Evolutionary conservation across 2,113 vertebrate genomes (phyloP).

Genomic region (Cottus gobio): DNA sequence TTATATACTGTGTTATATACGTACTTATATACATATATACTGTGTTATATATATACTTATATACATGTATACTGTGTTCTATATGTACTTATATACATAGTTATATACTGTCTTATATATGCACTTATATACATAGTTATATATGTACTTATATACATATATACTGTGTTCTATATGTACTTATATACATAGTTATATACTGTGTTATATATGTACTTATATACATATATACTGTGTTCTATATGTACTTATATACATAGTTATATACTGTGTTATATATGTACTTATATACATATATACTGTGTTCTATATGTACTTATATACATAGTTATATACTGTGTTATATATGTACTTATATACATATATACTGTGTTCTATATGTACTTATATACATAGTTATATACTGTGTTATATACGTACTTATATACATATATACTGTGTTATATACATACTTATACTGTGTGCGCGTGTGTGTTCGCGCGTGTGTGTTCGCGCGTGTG

Average conservation of each 20-base stretch:
- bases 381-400: background rate
- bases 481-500: background rate
- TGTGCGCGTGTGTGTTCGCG: background rate
- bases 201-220: background rate
- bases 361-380: background rate
- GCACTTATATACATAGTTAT: background rate
- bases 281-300: too few species aligned
- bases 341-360: background rate
- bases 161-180: too few species aligned
- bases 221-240: too few species aligned
- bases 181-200: background rate
- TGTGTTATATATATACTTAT: background rate
- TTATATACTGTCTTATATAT: too few species aligned
- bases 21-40: background rate
- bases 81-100: background rate
- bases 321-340: background rate
- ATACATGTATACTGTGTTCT: background rate
- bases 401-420: background rate
- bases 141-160: background rate
- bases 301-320: too few species aligned
- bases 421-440: background rate
- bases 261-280: background rate
- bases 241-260: background rate
- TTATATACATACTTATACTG: background rate
- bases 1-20: too few species aligned